Evolutionary conservation across 2,113 vertebrate species (phyloP).

Genomic region (Myrmecophaga tridactyla): DNA sequence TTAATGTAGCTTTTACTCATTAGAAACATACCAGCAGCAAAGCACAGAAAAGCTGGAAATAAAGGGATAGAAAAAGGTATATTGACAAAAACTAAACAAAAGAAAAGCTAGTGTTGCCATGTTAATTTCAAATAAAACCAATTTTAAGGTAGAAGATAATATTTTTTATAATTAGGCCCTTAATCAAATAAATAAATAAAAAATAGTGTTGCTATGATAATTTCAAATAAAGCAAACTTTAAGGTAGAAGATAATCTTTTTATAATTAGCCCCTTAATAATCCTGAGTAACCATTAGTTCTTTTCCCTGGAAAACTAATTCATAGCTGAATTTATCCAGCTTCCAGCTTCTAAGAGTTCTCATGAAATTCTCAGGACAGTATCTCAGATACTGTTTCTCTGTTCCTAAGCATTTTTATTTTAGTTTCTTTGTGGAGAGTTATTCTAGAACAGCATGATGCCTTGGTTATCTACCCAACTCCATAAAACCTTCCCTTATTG

Average conservation of each 20-base stretch:
- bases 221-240: not conserved
- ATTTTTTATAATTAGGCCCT: not conserved
- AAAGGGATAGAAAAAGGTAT: not conserved
- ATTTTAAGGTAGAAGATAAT: not conserved
- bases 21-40: not conserved
- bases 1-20: not conserved
- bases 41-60: not conserved
- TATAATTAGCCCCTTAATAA: not conserved
- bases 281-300: not conserved
- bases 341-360: not conserved
- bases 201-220: not conserved
- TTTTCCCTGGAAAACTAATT: not conserved
- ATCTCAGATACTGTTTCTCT: not conserved
- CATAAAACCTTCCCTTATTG: not conserved
- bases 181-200: no score
- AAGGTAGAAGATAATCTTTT: not conserved
- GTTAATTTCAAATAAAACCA: slow-evolving; percentile 13
- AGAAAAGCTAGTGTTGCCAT: not conserved
- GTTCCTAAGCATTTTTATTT: not conserved
- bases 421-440: not conserved
- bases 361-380: not conserved
- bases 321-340: not conserved
- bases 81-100: not conserved
- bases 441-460: not conserved
- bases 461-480: not conserved